Evolutionary conservation across 2,888 invertebrate genomes (phyloP).

Genomic region (Ophion slaviceki): DNA sequence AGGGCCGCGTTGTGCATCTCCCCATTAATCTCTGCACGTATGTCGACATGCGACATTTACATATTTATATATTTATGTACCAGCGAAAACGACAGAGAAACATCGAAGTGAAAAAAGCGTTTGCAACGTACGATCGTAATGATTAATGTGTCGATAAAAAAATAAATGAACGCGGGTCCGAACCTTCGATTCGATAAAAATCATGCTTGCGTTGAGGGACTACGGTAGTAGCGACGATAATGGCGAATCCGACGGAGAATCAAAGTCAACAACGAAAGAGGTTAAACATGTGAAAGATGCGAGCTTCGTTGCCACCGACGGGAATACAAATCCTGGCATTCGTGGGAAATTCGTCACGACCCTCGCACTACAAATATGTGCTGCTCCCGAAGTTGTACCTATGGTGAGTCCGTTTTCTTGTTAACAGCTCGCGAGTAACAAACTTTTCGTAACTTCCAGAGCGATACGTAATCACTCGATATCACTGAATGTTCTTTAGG

Average conservation of each 20-base stretch:
- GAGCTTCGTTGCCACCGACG: slow-evolving; percentile 54
- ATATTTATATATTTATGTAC: background rate
- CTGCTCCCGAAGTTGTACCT: slow-evolving; percentile 93
- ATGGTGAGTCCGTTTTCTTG: slow-evolving; percentile 85
- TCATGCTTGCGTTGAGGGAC: slow-evolving; percentile 89
- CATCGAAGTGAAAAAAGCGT: background rate
- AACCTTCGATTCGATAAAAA: background rate
- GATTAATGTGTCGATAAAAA: background rate
- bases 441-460: background rate
- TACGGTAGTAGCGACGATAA: slow-evolving; percentile 89
- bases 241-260: slow-evolving; percentile 79
- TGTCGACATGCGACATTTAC: background rate
- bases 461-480: background rate
- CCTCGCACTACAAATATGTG: slow-evolving; percentile 89
- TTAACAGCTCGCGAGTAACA: background rate
- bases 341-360: slow-evolving; percentile 84
- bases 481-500: slow-evolving; percentile 83
- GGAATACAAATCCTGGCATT: slow-evolving; percentile 78
- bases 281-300: slow-evolving; percentile 83
- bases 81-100: background rate
- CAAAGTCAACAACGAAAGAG: slow-evolving; percentile 70
- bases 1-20: too few relatives aligned
- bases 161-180: background rate
- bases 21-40: too few relatives aligned
- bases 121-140: background rate